Evolutionary conservation across 2,888 invertebrate species (phyloP).

Genomic region (Lithophane semibrunnea): DNA sequence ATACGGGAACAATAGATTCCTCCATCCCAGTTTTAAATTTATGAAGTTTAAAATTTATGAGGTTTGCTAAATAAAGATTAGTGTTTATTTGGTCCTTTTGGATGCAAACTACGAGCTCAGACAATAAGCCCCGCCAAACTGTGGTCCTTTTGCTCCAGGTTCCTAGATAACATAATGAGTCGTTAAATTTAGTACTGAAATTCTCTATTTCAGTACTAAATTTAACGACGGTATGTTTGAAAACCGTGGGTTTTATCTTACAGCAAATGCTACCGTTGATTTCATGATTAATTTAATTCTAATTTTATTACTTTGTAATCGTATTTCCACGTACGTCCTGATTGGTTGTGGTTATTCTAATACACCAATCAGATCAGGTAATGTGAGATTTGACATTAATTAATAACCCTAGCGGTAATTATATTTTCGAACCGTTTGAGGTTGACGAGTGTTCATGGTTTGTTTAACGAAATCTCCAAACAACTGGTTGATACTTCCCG

Average conservation of each 20-base stretch:
- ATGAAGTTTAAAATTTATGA: conserved; percentile 17
- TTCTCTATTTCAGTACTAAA: too few species aligned
- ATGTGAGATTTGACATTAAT: conserved; percentile 12
- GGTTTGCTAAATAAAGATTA: not conserved
- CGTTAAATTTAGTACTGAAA: not conserved
- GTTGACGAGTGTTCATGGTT: too few species aligned
- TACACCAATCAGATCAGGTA: not conserved
- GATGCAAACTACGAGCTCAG: too few species aligned
- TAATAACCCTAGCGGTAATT: not conserved
- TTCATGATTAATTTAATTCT: not conserved
- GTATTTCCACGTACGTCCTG: not conserved
- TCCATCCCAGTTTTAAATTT: conserved; percentile 7
- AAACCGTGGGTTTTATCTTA: too few species aligned
- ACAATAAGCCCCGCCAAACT: too few species aligned
- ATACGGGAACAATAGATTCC: not conserved
- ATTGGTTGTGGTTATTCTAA: not conserved
- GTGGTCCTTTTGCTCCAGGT: not conserved
- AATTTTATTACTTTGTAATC: not conserved
- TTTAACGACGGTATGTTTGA: not conserved
- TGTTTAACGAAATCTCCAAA: too few species aligned
- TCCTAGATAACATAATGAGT: not conserved
- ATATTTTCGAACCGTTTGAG: too few species aligned
- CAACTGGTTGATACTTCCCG: too few species aligned
- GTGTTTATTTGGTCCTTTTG: not conserved
- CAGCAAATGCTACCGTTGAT: not conserved